Evolutionary conservation across 2,888 invertebrate genomes (phyloP).

Genomic region (Euzophera pinguis): DNA sequence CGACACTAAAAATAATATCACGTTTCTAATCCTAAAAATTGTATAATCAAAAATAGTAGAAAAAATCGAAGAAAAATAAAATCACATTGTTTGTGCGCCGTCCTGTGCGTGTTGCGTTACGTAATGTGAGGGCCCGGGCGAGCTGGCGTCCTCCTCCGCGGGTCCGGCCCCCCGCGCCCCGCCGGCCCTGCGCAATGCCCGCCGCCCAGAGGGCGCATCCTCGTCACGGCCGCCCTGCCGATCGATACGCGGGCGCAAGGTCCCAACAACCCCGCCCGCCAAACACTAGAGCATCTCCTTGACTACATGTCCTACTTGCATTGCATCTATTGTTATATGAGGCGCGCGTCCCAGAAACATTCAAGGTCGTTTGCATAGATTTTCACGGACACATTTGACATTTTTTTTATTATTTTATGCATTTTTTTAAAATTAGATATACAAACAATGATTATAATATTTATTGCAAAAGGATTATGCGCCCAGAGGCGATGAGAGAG

Average conservation of each 20-base stretch:
- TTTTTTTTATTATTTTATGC: neutral
- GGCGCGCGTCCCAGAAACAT: slow-evolving; percentile 34
- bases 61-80: slow-evolving; percentile 69
- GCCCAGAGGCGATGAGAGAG: too few species aligned
- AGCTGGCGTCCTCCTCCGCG: slow-evolving; percentile 43
- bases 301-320: slow-evolving; percentile 31
- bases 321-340: slow-evolving; percentile 22
- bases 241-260: slow-evolving; percentile 16
- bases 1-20: slow-evolving; percentile 68
- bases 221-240: slow-evolving; percentile 14
- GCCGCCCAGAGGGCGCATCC: slow-evolving; percentile 24
- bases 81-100: slow-evolving; percentile 80
- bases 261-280: slow-evolving; percentile 14
- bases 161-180: slow-evolving; percentile 35
- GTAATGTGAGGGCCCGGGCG: slow-evolving; percentile 70
- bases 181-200: slow-evolving; percentile 31
- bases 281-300: slow-evolving; percentile 22
- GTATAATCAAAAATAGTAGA: slow-evolving; percentile 75
- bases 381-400: slow-evolving; percentile 2
- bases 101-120: slow-evolving; percentile 77
- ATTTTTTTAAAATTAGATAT: neutral
- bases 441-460: too few species aligned
- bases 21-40: slow-evolving; percentile 70
- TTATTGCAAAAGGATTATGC: too few species aligned
- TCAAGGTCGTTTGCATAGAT: slow-evolving; percentile 40